Conservation (phyloP, 2,113 vertebrate genomes). For the Malurus elegans region DNA sequence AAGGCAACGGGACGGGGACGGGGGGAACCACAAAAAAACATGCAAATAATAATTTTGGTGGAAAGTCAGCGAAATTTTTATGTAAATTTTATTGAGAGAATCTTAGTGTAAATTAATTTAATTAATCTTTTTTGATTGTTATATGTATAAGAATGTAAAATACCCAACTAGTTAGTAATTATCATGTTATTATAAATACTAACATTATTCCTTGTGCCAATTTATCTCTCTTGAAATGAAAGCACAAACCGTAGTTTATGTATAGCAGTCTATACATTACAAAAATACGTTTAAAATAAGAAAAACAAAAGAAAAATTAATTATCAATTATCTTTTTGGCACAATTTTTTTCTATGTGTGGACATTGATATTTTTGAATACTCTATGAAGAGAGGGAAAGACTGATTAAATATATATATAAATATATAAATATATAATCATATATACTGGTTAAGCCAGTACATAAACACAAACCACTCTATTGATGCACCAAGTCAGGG, state of each 20-base stretch:
- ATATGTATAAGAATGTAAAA: too few species aligned
- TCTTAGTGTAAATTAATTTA: background rate
- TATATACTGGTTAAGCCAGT: background rate
- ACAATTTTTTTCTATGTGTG: background rate
- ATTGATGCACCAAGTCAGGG: background rate
- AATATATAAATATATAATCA: background rate
- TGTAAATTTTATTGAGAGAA: background rate
- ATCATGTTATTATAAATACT: background rate
- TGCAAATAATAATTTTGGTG: background rate
- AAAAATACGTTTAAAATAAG: background rate
- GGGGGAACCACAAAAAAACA: background rate
- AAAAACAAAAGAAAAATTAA: background rate
- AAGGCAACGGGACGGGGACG: accelerated
- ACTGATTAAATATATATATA: background rate
- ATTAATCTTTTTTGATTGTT: background rate
- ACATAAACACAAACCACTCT: background rate
- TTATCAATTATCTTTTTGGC: background rate
- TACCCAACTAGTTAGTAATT: background rate
- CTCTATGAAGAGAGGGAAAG: background rate
- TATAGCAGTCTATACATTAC: background rate
- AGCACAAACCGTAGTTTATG: background rate
- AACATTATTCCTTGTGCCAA: background rate
- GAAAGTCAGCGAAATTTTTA: background rate
- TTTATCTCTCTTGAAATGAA: background rate
- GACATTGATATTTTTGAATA: background rate